These are phyloP conservation scores for Cantharis lateralis DNA, from an alignment of 2,888 invertebrate species.

Conservation along the genomic window DNA sequence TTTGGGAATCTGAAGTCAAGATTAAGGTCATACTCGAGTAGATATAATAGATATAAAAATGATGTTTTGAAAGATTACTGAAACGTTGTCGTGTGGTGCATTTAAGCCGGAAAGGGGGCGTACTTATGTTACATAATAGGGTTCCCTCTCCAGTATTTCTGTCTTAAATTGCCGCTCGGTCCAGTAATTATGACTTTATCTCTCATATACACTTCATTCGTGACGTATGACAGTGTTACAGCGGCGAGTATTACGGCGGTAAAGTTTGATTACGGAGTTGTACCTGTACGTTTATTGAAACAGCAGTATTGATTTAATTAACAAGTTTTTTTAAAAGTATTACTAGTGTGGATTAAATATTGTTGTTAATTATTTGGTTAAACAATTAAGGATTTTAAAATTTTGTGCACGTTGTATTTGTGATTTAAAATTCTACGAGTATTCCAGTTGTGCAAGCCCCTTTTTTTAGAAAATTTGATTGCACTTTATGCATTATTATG, in stretches of 20 bases:
- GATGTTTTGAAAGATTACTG: not conserved
- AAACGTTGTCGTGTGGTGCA: not conserved
- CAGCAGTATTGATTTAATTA: conserved; percentile 11
- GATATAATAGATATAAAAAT: not conserved
- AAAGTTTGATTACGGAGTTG: conserved; percentile 12
- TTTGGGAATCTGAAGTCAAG: not conserved
- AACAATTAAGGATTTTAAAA: conserved; percentile 1
- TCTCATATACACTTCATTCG: conserved; percentile 25
- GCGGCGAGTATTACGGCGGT: conserved; percentile 18
- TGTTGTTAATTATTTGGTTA: not conserved
- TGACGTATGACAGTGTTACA: conserved; percentile 20
- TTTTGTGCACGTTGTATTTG: conserved; percentile 21
- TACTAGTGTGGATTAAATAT: conserved; percentile 1
- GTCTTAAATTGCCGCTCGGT: conserved; percentile 35
- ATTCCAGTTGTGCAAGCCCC: conserved; percentile 16
- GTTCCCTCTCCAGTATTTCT: conserved; percentile 25
- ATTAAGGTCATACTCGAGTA: not conserved
- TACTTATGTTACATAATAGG: conserved; percentile 27
- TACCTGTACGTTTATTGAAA: conserved; percentile 24
- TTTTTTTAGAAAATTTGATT: conserved; percentile 31
- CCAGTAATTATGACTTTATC: conserved; percentile 35
- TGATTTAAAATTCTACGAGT: conserved; percentile 9
- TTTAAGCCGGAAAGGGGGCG: conserved; percentile 29
- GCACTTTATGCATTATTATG: conserved; percentile 27
- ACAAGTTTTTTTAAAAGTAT: not conserved